Evolutionary conservation across 2,888 invertebrate genomes (phyloP).

Genomic region (Synanthedon andrenaeformis): DNA sequence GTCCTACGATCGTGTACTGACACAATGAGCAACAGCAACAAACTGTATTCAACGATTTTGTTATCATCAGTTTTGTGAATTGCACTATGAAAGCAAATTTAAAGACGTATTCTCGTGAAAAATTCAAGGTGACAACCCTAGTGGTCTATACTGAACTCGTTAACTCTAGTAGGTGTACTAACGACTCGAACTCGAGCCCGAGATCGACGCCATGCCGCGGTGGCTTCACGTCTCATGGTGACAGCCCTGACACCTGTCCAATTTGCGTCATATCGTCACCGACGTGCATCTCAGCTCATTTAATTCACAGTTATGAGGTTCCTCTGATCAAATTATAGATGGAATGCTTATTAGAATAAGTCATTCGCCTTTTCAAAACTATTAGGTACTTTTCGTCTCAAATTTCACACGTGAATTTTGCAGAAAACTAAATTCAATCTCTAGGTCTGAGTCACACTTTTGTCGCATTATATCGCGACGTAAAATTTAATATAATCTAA

Average conservation of each 20-base stretch:
- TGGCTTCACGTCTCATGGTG: neutral
- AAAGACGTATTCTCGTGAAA: no score
- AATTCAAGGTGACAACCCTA: conserved; percentile 23
- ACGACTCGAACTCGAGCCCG: conserved; percentile 20
- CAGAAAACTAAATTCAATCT: no score
- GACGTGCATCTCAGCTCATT: conserved; percentile 14
- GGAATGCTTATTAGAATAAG: conserved; percentile 6
- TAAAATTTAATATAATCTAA: no score
- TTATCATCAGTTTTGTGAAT: no score
- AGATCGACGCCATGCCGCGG: conserved; percentile 2
- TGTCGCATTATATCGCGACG: no score
- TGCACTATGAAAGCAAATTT: no score
- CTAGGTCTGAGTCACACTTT: no score
- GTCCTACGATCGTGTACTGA: no score
- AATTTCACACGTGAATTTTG: no score
- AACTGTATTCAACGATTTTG: no score
- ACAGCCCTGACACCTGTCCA: conserved; percentile 44
- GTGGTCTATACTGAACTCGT: conserved; percentile 33
- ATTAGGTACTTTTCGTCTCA: neutral
- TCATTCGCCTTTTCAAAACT: conserved; percentile 1
- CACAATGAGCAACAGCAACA: no score
- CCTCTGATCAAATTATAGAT: neutral
- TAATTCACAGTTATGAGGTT: conserved; percentile 24
- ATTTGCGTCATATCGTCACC: conserved; percentile 38
- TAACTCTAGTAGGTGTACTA: conserved; percentile 33